Conservation (phyloP, 2,888 invertebrate genomes). For the Embidobia sp. region DNA sequence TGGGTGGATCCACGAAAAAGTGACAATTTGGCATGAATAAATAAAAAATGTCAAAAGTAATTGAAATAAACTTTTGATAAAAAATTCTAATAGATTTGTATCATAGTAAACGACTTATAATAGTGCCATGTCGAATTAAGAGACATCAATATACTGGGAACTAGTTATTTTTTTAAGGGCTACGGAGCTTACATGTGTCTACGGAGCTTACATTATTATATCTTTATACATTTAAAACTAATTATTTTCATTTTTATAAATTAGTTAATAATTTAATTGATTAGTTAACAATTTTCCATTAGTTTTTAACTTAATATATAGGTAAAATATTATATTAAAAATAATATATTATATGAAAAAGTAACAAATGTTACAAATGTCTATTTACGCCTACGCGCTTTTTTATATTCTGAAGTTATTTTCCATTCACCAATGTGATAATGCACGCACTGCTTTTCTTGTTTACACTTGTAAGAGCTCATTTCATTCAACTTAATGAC, state of each 20-base stretch:
- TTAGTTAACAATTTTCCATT: neutral
- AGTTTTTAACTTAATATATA: neutral
- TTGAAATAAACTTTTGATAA: no score
- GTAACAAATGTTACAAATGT: no score
- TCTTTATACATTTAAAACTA: neutral
- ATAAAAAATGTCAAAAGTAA: no score
- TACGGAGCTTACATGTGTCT: neutral
- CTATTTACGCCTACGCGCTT: neutral
- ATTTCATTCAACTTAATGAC: conserved; percentile 8
- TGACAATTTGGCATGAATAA: no score
- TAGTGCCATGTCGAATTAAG: no score
- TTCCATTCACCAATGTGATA: conserved; percentile 4
- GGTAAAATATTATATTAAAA: neutral
- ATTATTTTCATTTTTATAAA: no score
- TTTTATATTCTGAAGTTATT: neutral
- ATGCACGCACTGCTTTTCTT: neutral
- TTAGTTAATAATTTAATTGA: no score
- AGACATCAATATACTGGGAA: no score
- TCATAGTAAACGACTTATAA: no score
- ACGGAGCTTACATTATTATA: neutral
- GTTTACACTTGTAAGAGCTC: conserved; percentile 18
- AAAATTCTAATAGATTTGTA: no score
- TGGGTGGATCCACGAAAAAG: no score
- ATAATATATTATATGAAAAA: neutral
- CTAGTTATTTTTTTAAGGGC: no score